A percentile compares a stretch with the other conserved stretches of the same genome.
These are phyloP conservation scores for Hapalemur alaotrensis DNA, from an alignment of 2,797 vertebrate species.

Conservation along the genomic window DNA sequence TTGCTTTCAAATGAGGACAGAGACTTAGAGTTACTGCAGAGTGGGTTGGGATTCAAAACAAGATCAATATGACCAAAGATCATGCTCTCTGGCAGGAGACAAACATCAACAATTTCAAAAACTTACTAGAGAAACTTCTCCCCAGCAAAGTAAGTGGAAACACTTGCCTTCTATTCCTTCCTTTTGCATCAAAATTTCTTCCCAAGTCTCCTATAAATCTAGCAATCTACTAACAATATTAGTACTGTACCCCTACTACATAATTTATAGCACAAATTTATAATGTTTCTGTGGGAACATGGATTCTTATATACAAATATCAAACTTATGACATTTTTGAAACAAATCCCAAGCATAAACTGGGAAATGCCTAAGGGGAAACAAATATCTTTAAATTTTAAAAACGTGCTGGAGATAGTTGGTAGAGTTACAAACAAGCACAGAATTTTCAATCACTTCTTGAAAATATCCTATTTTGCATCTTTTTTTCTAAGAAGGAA, in stretches of 20 bases:
- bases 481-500: conserved; percentile 29
- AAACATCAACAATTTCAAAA: not conserved
- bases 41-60: not conserved
- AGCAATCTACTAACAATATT: not conserved
- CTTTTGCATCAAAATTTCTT: not conserved
- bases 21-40: not conserved
- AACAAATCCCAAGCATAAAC: not conserved
- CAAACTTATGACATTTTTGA: not conserved
- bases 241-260: not conserved
- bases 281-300: not conserved
- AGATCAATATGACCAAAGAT: not conserved
- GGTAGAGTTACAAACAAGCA: not conserved
- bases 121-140: not conserved
- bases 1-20: not conserved
- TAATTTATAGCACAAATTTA: not conserved
- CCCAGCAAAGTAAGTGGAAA: not conserved
- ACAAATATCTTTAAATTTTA: conserved; percentile 1
- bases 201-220: not conserved
- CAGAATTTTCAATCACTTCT: not conserved
- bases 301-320: not conserved
- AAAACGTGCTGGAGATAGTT: not conserved
- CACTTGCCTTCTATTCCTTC: not conserved
- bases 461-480: not conserved
- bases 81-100: not conserved
- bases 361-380: not conserved